Base-by-base conservation (phyloP, 2,888 invertebrate species). In the Leucozona laternaria region DNA sequence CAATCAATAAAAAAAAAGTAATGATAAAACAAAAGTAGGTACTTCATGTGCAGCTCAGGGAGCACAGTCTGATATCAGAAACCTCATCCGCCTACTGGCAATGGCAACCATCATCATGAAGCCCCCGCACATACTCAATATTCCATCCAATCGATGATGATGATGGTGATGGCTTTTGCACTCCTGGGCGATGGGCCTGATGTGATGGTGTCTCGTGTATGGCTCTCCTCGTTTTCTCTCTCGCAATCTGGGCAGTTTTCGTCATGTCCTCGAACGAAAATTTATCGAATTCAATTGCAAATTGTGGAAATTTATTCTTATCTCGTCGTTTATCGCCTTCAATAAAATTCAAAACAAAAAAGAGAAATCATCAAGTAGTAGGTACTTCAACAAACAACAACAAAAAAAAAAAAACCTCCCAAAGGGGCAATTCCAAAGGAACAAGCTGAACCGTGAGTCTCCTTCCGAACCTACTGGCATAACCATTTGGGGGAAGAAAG, bases 261-360 rank as follows among this genome's bases (percentile, higher is more conserved):
- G 58, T 40, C 60, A 45, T 57, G 62, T 79, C 73, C 73, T 79
- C 79, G 60, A 53, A 53, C 50, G 60, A 60, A 57, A 75, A 71
- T 60, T 85, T 77, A 81, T 85, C 62, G 85, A 77, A 77, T 81
- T 68, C 81, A 85, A 81, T 85, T 81, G 85, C 77, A 78, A 81
- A 85, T 81, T 85, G 73, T 50, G 77, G 57, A 85, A 85, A 85
- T 85, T 85, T 85, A 85, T 85, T 85, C 85, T 77, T 85, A 85
- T 85, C 85, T 85, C 85, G 85, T 85, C 80, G 81, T 85, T 85
- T 85, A 80, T 85, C 85, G 85, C 81, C 43, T 85, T 68, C 77
- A 85, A 85, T 85, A 85, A 85, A 77, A 85, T 72, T 76, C 31
- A 76, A 76, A 73, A 79, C 58, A 73, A 71, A 62, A 37, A 40